Base-by-base conservation (phyloP, 2,797 vertebrate species). In the Ceyx erithaca region DNA sequence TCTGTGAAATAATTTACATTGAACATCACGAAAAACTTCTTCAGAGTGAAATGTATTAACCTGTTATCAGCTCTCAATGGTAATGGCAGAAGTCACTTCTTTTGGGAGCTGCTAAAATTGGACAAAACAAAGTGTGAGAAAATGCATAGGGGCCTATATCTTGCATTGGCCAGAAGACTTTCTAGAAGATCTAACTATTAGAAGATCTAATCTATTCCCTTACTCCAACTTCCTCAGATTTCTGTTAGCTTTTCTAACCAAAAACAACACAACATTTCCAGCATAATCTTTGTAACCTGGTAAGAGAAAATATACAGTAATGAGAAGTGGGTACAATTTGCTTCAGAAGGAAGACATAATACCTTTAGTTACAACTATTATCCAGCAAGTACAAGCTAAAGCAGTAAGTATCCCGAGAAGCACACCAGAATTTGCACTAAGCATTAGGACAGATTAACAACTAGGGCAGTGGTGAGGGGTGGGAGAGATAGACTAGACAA, bases 1-100 rank as follows among this genome's bases (percentile, higher is more conserved):
- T 62, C 49, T 78, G 30, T 87, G 87, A 94, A 93, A 95, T 95
- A 96, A 94, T 96, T 96, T 84, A 94, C 79, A 85, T 9, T 37
- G 78, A 93, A 84, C 64, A 66, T 70, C 63, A 79, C 40, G 46
- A 88, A 90, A 88, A 94, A 41, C 54, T 91, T 92, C 68, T 80
- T 70, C 49, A 49, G 0, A 85, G 40, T 7, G 15, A 91, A 61
- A 77, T 22, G 10, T 46, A 77, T 94, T 93, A 89, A 73, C 67
- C 49, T 92, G n/a, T 70, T 85, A 84, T 12, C 33, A 59, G 92
- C n/a, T 90, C 57, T 45, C 45, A 78, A 35, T 9, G 30, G 68
- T 48, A 85, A 68, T 20, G 30, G 23, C 12, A 31, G 43, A 64
- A 89, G 77, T 30, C 19, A 8, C 28, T 23, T 72, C 13, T 68